Conservation (phyloP, 2,113 vertebrate species). For the Protobothrops mucrosquamatus region DNA sequence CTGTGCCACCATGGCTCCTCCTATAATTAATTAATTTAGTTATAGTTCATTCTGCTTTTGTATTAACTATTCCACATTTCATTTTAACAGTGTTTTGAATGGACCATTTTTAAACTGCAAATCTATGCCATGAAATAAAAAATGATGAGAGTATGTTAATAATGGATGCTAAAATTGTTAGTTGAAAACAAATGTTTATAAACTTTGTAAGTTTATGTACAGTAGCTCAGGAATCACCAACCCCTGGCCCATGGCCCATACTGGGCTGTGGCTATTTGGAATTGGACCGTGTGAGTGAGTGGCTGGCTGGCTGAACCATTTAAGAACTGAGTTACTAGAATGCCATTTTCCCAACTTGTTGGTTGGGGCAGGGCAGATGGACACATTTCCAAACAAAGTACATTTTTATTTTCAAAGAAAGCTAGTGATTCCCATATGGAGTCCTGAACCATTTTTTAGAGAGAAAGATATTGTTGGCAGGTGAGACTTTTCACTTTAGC, state of each 20-base stretch:
- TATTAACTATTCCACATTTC: background rate
- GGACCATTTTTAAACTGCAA: background rate
- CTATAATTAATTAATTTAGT: background rate
- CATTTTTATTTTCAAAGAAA: background rate
- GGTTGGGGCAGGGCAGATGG: background rate
- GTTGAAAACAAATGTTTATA: background rate
- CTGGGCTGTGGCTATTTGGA: background rate
- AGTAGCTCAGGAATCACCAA: no score
- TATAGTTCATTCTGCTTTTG: background rate
- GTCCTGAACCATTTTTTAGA: background rate
- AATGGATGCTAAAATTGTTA: background rate
- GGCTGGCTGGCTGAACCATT: background rate
- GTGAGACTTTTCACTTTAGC: background rate
- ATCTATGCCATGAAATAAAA: background rate
- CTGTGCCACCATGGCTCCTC: no score
- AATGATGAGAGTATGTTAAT: background rate
- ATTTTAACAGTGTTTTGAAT: background rate
- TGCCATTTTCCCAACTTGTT: background rate
- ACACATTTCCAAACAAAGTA: background rate
- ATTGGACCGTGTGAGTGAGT: background rate
- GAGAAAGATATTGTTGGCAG: background rate
- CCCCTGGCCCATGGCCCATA: no score
- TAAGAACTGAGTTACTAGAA: background rate
- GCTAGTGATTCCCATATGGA: background rate
- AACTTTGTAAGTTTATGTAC: background rate